Evolutionary conservation across 1,140 invertebrate genomes (phyloP).

Genomic region (Zaprionus tsacasi): DNA sequence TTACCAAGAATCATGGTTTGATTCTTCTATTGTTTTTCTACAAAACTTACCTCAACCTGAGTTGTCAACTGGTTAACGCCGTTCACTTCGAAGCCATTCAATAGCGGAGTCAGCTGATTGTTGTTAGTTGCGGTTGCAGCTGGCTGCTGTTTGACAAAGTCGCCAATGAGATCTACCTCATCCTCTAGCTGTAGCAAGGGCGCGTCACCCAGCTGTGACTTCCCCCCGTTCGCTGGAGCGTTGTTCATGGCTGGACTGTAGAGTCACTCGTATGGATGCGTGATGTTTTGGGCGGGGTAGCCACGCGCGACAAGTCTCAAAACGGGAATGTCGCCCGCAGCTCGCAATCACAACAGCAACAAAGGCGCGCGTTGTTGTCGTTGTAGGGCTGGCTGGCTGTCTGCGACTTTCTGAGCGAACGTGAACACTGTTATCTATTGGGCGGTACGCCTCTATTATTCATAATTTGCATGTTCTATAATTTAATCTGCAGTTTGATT

Average conservation of each 20-base stretch:
- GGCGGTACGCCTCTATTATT: slow-evolving; percentile 40
- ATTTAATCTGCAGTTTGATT: slow-evolving; percentile 51
- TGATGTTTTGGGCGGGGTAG: slow-evolving; percentile 16
- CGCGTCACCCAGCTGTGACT: slow-evolving; percentile 35
- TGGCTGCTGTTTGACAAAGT: slow-evolving; percentile 64
- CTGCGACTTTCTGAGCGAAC: slow-evolving; percentile 61
- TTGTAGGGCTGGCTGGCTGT: slow-evolving; percentile 16
- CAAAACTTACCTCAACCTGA: slow-evolving; percentile 69
- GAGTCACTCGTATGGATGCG: slow-evolving; percentile 24
- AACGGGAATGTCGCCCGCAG: slow-evolving; percentile 25
- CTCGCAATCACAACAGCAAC: slow-evolving; percentile 49
- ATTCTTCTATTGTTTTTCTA: too few species aligned
- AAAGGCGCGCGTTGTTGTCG: slow-evolving; percentile 59
- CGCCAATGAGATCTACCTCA: slow-evolving; percentile 74
- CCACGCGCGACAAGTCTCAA: slow-evolving; percentile 22
- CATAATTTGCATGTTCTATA: slow-evolving; percentile 65
- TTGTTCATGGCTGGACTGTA: slow-evolving; percentile 41
- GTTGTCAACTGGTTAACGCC: slow-evolving; percentile 62
- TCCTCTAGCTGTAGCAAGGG: slow-evolving; percentile 75
- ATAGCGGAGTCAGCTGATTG: slow-evolving; percentile 43
- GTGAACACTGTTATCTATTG: slow-evolving; percentile 66
- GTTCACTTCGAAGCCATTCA: slow-evolving; percentile 60
- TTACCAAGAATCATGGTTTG: background rate
- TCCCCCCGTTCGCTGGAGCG: slow-evolving; percentile 15
- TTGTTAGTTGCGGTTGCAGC: slow-evolving; percentile 24